Percentiles rank a stretch among this genome's conserved stretches.
Evolutionary conservation across 2,888 invertebrate species (phyloP).

Genomic region (Meteorus cinctellus): DNA sequence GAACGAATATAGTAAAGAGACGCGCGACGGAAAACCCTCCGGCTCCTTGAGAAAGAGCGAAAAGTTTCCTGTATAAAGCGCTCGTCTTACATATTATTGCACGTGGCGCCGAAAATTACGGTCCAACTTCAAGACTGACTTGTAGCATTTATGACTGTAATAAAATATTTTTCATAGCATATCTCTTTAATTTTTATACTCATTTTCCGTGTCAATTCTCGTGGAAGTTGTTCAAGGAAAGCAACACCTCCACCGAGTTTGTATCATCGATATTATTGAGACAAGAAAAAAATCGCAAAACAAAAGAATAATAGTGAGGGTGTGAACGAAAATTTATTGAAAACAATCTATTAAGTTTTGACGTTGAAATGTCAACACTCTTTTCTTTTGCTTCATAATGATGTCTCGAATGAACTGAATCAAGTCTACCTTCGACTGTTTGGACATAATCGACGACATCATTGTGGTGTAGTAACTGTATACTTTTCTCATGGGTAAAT

Average conservation of each 20-base stretch:
- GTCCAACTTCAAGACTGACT: conserved; percentile 18
- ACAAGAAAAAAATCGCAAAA: neutral
- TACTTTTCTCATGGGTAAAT: neutral
- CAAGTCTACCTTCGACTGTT: neutral
- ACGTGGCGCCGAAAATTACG: conserved; percentile 22
- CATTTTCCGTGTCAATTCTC: neutral
- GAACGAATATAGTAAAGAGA: neutral
- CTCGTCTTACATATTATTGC: conserved; percentile 13
- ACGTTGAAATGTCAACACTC: neutral
- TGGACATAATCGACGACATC: neutral
- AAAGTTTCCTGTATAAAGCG: neutral
- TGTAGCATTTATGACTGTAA: neutral
- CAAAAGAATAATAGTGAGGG: neutral
- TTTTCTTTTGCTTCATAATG: neutral
- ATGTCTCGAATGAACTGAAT: neutral
- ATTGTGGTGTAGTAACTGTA: neutral
- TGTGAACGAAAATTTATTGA: neutral
- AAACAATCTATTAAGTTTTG: neutral
- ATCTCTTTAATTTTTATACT: neutral
- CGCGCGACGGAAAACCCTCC: conserved; percentile 3
- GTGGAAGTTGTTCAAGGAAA: neutral
- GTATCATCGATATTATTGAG: neutral
- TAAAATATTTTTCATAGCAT: conserved; percentile 14
- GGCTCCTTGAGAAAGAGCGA: conserved; percentile 13
- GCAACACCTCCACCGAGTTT: neutral